These are phyloP conservation scores for Ctenopoma multispine DNA, from an alignment of 2,797 vertebrate genomes.

Conservation along the genomic window DNA sequence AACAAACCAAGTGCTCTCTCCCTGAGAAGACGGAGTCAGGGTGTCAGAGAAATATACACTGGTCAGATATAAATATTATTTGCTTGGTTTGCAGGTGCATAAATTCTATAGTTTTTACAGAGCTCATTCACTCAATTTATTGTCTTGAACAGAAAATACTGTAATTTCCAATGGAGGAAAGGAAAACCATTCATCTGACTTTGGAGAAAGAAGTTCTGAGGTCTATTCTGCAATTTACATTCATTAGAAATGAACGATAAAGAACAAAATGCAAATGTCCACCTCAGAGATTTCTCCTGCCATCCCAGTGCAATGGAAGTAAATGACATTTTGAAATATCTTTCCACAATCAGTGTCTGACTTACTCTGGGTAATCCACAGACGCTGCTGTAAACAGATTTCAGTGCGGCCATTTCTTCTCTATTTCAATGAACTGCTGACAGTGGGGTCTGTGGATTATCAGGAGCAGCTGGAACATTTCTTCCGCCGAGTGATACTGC, in stretches of 20 bases:
- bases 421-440: background rate
- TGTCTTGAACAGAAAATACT: background rate
- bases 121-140: background rate
- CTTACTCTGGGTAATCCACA: background rate
- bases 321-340: background rate
- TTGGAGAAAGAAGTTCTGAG: background rate
- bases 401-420: background rate
- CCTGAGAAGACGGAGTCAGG: constrained; percentile 34
- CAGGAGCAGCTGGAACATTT: background rate
- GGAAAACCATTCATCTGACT: background rate
- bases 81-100: constrained; percentile 4
- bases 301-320: background rate
- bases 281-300: background rate
- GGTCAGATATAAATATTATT: constrained; percentile 23
- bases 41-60: constrained; percentile 26
- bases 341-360: background rate
- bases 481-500: background rate
- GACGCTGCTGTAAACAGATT: background rate
- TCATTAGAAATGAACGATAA: background rate
- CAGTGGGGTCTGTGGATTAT: background rate
- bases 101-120: background rate
- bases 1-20: constrained; percentile 56
- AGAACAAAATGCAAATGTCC: background rate
- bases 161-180: background rate
- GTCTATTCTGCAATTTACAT: background rate